A percentile compares a stretch with the other conserved stretches of the same genome.
Conservation (phyloP, 2,888 invertebrate species). For the Plebejus melissa region DNA sequence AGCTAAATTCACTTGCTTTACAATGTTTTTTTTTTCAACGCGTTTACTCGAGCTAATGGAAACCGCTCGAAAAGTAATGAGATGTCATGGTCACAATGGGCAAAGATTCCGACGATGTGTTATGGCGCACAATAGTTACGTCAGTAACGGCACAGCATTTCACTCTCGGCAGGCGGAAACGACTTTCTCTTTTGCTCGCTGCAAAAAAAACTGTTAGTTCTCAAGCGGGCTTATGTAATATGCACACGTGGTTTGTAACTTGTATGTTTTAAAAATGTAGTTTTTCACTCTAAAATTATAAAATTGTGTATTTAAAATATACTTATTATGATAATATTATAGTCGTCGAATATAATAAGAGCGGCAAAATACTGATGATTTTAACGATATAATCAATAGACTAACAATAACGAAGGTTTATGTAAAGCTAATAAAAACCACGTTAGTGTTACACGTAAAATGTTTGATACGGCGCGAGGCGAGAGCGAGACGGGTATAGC, state of each 20-base stretch:
- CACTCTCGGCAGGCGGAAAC: conserved; percentile 76
- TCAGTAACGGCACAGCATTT: conserved; percentile 77
- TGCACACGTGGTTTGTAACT: conserved; percentile 27
- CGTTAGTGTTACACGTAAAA: conserved; percentile 56
- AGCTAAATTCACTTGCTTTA: background rate
- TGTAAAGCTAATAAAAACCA: conserved; percentile 34
- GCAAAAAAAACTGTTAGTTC: conserved; percentile 53
- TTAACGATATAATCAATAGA: background rate
- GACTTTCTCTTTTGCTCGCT: conserved; percentile 72
- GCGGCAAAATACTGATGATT: background rate
- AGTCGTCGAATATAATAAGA: no score
- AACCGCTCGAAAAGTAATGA: conserved; percentile 24
- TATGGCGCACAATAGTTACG: conserved; percentile 51
- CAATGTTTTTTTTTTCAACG: background rate
- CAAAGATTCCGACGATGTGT: conserved; percentile 37
- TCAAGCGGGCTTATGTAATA: conserved; percentile 38
- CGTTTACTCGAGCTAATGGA: conserved; percentile 6
- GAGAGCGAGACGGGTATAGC: conserved; percentile 55
- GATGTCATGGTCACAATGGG: conserved; percentile 26
- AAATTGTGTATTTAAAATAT: background rate
- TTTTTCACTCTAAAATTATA: background rate
- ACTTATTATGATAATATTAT: no score
- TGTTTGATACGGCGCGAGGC: conserved; percentile 63
- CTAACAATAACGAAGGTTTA: conserved; percentile 6
- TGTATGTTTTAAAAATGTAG: background rate